Conservation (phyloP, 37 sponge, comb jelly and placozoan species). For the Chondrilla cf. caribensis region DNA sequence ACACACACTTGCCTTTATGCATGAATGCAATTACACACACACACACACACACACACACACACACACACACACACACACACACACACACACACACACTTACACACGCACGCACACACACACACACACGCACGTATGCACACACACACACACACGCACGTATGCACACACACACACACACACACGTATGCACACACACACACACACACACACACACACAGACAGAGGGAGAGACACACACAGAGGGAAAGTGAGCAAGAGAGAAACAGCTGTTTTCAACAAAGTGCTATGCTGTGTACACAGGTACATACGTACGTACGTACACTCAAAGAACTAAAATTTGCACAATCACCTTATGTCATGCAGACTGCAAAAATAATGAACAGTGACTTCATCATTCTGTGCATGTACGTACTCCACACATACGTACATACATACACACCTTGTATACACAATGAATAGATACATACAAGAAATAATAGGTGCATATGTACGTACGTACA, state of each 20-base stretch:
- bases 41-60: conserved; percentile 38
- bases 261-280: neutral
- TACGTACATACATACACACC: neutral
- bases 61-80: conserved; percentile 15
- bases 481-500: neutral
- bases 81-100: neutral
- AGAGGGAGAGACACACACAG: no score
- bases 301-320: conserved; percentile 5
- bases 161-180: neutral
- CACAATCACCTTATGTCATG: no score
- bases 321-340: no score
- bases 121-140: neutral
- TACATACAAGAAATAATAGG: neutral
- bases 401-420: neutral
- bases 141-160: neutral
- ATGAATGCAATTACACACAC: neutral
- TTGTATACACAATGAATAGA: neutral
- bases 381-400: no score
- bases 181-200: conserved; percentile 22
- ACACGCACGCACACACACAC: neutral
- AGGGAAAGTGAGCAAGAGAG: no score
- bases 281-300: neutral
- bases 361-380: no score
- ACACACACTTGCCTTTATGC: neutral
- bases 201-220: neutral